Evolutionary conservation across 2,888 invertebrate genomes (phyloP).

Genomic region (Phymatocera aterrima): DNA sequence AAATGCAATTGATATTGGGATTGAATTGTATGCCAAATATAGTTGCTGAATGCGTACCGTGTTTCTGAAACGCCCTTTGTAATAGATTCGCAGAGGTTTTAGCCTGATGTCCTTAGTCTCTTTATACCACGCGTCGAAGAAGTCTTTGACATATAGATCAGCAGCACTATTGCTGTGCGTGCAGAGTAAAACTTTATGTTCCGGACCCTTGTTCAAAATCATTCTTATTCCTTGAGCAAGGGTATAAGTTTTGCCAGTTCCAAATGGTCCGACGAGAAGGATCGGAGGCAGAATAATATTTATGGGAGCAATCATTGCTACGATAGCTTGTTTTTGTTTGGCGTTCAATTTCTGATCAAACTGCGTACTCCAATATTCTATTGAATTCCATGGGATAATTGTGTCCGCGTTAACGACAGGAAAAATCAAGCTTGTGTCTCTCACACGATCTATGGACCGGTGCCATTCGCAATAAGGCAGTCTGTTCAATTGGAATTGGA

Average conservation of each 20-base stretch:
- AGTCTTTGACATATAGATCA: constrained; percentile 90
- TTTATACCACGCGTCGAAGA: constrained; percentile 86
- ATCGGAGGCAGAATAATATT: constrained; percentile 82
- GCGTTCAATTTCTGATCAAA: constrained; percentile 82
- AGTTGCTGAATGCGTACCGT: constrained; percentile 83
- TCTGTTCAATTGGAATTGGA: constrained; percentile 89
- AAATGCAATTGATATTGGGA: too few relatives aligned
- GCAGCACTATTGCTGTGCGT: constrained; percentile 93
- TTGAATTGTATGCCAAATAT: too few relatives aligned
- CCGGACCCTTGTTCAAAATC: constrained; percentile 78
- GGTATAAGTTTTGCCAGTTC: constrained; percentile 92
- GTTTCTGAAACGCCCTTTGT: constrained; percentile 86
- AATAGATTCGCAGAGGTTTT: constrained; percentile 85
- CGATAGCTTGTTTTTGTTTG: constrained; percentile 87
- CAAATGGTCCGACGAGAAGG: constrained; percentile 87
- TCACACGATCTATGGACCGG: constrained; percentile 86
- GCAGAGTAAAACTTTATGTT: constrained; percentile 86
- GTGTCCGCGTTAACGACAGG: constrained; percentile 74
- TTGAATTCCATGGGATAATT: constrained; percentile 82
- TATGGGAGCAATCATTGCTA: constrained; percentile 84
- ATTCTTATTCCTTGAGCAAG: constrained; percentile 78
- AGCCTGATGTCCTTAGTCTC: constrained; percentile 80
- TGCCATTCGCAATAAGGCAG: constrained; percentile 91
- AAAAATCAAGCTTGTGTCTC: constrained; percentile 84
- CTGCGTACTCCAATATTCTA: constrained; percentile 81